Evolutionary conservation across 2,113 vertebrate genomes (phyloP).

Genomic region (Corythaixoides concolor): DNA sequence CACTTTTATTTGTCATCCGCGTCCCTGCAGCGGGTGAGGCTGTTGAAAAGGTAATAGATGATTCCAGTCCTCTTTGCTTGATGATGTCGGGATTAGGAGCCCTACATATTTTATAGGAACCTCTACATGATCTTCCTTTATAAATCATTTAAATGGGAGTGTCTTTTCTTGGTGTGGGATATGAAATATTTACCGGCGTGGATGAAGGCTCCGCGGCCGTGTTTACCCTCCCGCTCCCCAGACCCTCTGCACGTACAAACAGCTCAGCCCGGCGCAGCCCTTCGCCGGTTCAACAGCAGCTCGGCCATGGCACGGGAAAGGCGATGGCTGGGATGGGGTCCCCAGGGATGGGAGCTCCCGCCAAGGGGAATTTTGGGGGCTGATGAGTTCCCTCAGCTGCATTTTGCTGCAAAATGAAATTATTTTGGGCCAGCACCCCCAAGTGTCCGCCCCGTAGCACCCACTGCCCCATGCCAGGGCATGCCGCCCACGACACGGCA

Average conservation of each 20-base stretch:
- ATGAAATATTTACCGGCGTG: conserved; percentile 61
- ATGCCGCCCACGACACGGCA: accelerated
- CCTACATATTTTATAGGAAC: conserved; percentile 72
- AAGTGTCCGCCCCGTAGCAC: background rate
- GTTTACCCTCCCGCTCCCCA: conserved; percentile 27
- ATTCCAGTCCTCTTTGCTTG: conserved; percentile 52
- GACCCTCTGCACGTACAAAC: background rate
- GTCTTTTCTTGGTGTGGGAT: conserved; percentile 52
- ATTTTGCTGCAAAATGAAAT: accelerated
- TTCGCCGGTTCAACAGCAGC: background rate
- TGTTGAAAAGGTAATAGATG: conserved; percentile 60
- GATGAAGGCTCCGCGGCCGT: conserved; percentile 24
- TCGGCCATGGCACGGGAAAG: background rate
- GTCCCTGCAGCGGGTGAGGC: conserved; percentile 26
- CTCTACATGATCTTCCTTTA: conserved; percentile 64
- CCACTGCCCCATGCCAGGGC: accelerated
- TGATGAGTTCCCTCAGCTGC: accelerated
- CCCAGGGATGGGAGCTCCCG: background rate
- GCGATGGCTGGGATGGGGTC: background rate
- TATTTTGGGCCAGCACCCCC: background rate
- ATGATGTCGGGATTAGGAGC: conserved; percentile 69
- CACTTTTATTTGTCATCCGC: conserved; percentile 55
- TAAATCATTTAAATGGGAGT: conserved; percentile 70
- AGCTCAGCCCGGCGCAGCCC: background rate
- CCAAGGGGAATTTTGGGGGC: accelerated